phyloP scores from a whole-genome alignment of 2,888 invertebrate species.

The Ecliptopera silaceata region DNA sequence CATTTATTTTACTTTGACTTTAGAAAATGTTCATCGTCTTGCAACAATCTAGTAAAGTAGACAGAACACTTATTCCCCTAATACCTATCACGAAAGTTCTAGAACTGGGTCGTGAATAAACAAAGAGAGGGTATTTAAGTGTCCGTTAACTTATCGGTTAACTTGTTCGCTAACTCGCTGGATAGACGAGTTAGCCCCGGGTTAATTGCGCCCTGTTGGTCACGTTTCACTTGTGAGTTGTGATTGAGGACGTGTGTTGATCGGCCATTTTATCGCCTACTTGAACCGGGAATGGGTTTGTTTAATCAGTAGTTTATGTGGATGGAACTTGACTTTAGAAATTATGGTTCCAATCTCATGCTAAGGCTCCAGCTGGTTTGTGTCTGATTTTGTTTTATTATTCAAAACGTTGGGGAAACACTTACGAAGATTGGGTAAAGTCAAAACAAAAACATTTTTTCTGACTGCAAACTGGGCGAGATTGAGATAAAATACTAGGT shows the following conservation, averaged over 20 bases:
- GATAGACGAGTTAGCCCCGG: conserved; percentile 1
- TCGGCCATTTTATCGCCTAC: no score
- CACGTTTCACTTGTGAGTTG: background rate
- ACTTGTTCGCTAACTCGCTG: background rate
- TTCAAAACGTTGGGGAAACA: background rate
- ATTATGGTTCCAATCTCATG: no score
- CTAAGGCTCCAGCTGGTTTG: no score
- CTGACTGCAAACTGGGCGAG: background rate
- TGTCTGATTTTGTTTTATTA: background rate
- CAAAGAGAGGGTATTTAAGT: conserved; percentile 8
- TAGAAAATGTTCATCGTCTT: no score
- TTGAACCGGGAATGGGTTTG: no score
- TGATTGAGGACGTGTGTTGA: background rate
- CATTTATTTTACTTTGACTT: no score
- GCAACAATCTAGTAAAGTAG: background rate
- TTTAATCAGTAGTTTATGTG: no score
- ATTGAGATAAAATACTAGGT: background rate
- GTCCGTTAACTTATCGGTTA: conserved; percentile 6
- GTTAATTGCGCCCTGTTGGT: conserved; percentile 1
- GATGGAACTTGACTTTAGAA: no score
- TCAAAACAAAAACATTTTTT: background rate
- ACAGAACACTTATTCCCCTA: background rate
- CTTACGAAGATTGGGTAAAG: background rate
- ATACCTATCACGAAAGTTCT: conserved; percentile 7
- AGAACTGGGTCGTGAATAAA: conserved; percentile 9